Base-by-base conservation (phyloP, 2,888 invertebrate genomes). In the Nematopogon swammerdamellus region DNA sequence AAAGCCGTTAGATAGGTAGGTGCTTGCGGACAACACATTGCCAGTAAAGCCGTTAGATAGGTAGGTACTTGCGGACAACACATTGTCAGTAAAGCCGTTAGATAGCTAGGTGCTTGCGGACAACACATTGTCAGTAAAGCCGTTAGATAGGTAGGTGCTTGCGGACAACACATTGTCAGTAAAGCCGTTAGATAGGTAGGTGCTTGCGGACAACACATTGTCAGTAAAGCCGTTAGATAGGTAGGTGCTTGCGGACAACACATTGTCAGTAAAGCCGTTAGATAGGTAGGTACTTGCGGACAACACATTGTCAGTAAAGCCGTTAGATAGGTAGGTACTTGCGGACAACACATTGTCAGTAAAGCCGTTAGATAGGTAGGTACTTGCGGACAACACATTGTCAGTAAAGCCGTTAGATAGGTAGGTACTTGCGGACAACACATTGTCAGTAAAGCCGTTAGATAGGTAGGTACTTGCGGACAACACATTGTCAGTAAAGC, bases 251-350 rank as follows among this genome's bases (percentile, higher is more conserved):
- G n/a, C n/a, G 42, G 16, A 11, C 44, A 6, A 11, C 44, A 5
- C 17, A 17, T 43, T 6, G 14, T 16, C 17, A 17, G 4, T 3
- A 4, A 16, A 43, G 17, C 4, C 6, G 44, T 3, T 17, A 43
- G 4, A 43, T 6, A 18, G 95, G 80, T 95, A 91, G 64, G 95
- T 95, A 70, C 92, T 89, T 73, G 72, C 19, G 10, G 11, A 43
- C 25, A 44, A 30, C 16, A n/a, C 16, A 48, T 4, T 25, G n/a
- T 17, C 17, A n/a, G n/a, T n/a, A n/a, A n/a, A n/a, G n/a, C n/a
- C n/a, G n/a, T n/a, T n/a, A n/a, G n/a, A n/a, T n/a, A n/a, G n/a
- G n/a, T n/a, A n/a, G n/a, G n/a, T n/a, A n/a, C n/a, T n/a, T n/a
- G n/a, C n/a, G 42, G 16, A 11, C 44, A 6, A 11, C 44, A 5